Conservation (phyloP, 2,113 vertebrate species). For the Percina caprodes region DNA sequence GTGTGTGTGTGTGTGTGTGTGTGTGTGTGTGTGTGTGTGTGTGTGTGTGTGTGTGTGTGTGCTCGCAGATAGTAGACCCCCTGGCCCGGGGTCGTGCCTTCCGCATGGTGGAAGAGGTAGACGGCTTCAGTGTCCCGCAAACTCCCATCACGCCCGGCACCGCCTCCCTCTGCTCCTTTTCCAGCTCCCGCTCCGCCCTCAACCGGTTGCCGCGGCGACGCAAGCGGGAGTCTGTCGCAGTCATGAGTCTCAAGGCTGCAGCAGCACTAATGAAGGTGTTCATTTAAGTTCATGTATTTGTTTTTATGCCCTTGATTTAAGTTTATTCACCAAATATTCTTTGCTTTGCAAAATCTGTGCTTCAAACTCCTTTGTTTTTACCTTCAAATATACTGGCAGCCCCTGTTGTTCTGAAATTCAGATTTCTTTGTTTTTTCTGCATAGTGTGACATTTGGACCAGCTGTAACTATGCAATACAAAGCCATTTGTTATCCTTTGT, state of each 20-base stretch:
- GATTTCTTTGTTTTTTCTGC: not conserved
- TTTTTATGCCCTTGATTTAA: not conserved
- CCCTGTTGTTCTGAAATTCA: not conserved
- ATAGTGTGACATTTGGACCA: not conserved
- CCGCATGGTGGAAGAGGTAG: constrained; percentile 90
- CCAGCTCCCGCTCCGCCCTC: constrained; percentile 95
- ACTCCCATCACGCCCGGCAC: constrained; percentile 91
- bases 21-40: constrained; percentile 22
- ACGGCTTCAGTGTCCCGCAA: constrained; percentile 90
- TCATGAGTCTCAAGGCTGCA: constrained; percentile 96
- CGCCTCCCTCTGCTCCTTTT: constrained; percentile 95
- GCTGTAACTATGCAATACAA: not conserved
- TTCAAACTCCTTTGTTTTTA: not conserved
- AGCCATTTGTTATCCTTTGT: not conserved
- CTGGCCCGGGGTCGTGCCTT: constrained; percentile 94
- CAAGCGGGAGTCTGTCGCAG: constrained; percentile 96
- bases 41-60: constrained; percentile 20
- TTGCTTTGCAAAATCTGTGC: constrained; percentile 20
- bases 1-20: not conserved
- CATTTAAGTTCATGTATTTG: not conserved
- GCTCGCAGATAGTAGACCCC: constrained; percentile 92
- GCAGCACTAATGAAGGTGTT: constrained; percentile 92
- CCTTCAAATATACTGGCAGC: not conserved
- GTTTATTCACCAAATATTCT: not conserved
- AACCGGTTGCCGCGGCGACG: constrained; percentile 90